These are phyloP conservation scores for Choloepus hoffmanni DNA, from an alignment of 2,113 vertebrate genomes.

Conservation along the genomic window DNA sequence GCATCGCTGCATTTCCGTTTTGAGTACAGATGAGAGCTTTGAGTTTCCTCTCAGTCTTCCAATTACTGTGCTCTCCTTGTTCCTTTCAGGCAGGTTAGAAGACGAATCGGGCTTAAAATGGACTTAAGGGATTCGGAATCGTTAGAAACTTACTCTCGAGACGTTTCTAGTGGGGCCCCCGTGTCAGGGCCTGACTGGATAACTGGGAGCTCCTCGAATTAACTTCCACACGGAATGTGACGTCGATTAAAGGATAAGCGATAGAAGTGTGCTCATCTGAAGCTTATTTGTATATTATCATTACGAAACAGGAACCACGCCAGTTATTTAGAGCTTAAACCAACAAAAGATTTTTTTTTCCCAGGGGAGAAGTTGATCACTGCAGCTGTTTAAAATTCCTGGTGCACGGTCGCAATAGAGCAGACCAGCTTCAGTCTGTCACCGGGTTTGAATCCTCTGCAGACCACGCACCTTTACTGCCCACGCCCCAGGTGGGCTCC, in stretches of 20 bases:
- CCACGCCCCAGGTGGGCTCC: no score
- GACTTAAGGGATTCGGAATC: no score
- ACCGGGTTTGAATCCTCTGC: neutral
- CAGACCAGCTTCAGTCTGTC: neutral
- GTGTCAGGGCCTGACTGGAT: neutral
- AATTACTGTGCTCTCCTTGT: neutral
- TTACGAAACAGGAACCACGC: neutral
- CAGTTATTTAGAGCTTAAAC: neutral
- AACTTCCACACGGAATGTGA: neutral
- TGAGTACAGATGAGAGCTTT: neutral
- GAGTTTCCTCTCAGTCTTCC: neutral
- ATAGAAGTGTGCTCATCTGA: neutral
- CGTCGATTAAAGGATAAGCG: neutral
- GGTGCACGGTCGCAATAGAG: neutral
- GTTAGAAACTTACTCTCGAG: neutral
- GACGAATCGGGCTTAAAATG: neutral
- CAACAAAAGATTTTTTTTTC: neutral
- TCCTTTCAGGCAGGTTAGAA: neutral
- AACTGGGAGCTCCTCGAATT: neutral
- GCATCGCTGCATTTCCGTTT: neutral
- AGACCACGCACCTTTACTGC: neutral
- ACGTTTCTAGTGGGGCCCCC: rapidly evolving
- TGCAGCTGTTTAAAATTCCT: neutral
- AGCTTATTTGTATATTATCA: neutral
- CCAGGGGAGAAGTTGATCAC: neutral